Base-by-base conservation (phyloP, 1,140 invertebrate genomes). In the Heliconius melpomene region DNA sequence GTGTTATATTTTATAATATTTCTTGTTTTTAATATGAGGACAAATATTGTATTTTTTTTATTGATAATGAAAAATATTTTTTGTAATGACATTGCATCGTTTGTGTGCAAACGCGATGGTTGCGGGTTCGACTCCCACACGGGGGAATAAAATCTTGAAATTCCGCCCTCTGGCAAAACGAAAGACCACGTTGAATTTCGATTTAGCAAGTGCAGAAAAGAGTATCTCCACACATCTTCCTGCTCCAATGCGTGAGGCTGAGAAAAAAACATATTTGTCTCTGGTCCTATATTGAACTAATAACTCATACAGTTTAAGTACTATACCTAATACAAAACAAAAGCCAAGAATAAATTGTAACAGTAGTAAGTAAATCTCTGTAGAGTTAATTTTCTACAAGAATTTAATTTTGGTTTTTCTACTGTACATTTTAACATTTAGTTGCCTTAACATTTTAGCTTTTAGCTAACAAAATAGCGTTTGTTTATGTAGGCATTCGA, bases 381-480 rank as follows among this genome's bases (percentile, higher is more conserved):
- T 36, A 36, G 32, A 18, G 26, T 16, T 60, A 23, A 16, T 66
- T 66, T 66, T 16, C 0, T 29, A 16, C 26, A 26, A 16, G 8
- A 36, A 66, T 66, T 66, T 26, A 13, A 66, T 66, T 66, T 16
- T 13, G 3, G 29, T 29, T 66, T 26, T 29, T 13, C 60, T 26
- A 29, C 60, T 66, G 26, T 29, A 26, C 7, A 29, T 13, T 66
- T 66, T 29, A 66, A 29, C 54, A 57, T 57, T 57, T n/a, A 23
- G 3, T 57, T 57, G n/a, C n/a, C 3, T 57, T 57, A 23, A 57
- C 60, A 29, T 66, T 26, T 66, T 29, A 29, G 60, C 60, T 66
- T 66, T 66, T 66, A 66, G 13, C 60, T 66, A 66, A 66, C 60
- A 29, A 66, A 66, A 66, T n/a, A 66, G 29, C 11, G 26, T 66